These are phyloP conservation scores for Xestia rhomboidea DNA, from an alignment of 2,888 invertebrate species.

Conservation along the genomic window DNA sequence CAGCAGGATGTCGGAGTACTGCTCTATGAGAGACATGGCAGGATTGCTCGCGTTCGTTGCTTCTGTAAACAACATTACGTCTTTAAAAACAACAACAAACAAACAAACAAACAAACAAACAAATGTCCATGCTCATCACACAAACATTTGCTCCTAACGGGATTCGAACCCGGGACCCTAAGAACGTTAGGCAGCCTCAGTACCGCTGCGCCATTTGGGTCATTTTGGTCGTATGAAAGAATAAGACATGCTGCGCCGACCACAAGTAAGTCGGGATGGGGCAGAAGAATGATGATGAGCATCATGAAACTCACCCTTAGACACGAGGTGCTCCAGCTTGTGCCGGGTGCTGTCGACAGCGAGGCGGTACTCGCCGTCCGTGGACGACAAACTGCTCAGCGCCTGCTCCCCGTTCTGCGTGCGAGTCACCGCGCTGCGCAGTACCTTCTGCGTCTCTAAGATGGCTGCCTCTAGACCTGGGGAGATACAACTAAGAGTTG, in stretches of 20 bases:
- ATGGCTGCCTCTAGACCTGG: slow-evolving; percentile 90
- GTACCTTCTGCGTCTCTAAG: slow-evolving; percentile 90
- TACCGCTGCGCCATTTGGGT: too few relatives aligned
- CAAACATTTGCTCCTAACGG: not conserved
- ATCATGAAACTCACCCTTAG: slow-evolving; percentile 85
- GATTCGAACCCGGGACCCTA: too few relatives aligned
- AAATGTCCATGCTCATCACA: too few relatives aligned
- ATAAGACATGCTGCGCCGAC: too few relatives aligned
- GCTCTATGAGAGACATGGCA: slow-evolving; percentile 90
- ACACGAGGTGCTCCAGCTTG: slow-evolving; percentile 81
- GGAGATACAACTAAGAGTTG: not conserved
- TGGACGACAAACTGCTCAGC: slow-evolving; percentile 77
- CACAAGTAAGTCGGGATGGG: too few relatives aligned
- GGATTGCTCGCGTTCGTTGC: slow-evolving; percentile 79
- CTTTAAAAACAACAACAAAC: too few relatives aligned
- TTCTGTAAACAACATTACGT: slow-evolving; percentile 71
- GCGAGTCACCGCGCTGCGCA: slow-evolving; percentile 84
- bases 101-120: too few relatives aligned
- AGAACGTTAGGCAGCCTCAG: too few relatives aligned
- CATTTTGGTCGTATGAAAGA: too few relatives aligned
- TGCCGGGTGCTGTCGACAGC: slow-evolving; percentile 76
- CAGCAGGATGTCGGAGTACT: slow-evolving; percentile 91
- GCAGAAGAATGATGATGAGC: too few relatives aligned
- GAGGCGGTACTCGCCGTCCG: slow-evolving; percentile 73
- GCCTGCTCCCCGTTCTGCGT: slow-evolving; percentile 75